These are phyloP conservation scores for Rhagium mordax DNA, from an alignment of 2,888 invertebrate species.

Conservation along the genomic window DNA sequence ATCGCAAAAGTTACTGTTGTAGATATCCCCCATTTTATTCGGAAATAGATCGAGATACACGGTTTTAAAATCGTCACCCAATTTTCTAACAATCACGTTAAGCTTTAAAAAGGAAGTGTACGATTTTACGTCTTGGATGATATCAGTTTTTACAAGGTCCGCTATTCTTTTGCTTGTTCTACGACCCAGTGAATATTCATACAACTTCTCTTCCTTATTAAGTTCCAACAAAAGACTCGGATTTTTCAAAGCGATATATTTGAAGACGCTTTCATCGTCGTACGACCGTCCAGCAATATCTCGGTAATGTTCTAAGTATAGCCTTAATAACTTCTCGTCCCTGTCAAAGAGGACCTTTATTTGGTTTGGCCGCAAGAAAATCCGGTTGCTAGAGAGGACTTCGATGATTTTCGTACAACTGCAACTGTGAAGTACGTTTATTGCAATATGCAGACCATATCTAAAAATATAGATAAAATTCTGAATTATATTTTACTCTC, in stretches of 20 bases:
- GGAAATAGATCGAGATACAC: constrained; percentile 44
- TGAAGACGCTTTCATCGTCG: constrained; percentile 42
- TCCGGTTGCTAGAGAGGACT: constrained; percentile 40
- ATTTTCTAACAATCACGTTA: constrained; percentile 41
- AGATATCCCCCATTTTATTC: constrained; percentile 29
- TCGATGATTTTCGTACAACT: constrained; percentile 48
- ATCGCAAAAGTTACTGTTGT: neutral
- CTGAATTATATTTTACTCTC: too few relatives aligned
- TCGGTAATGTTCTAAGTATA: constrained; percentile 46
- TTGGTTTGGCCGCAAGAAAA: constrained; percentile 48
- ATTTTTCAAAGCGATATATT: constrained; percentile 43
- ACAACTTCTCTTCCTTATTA: constrained; percentile 21
- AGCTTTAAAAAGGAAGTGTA: constrained; percentile 39
- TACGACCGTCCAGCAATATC: constrained; percentile 21
- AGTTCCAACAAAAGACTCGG: constrained; percentile 45
- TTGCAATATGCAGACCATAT: constrained; percentile 53
- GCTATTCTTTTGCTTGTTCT: constrained; percentile 44
- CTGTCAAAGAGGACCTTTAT: constrained; percentile 49
- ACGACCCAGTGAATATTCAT: constrained; percentile 35
- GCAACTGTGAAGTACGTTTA: constrained; percentile 51
- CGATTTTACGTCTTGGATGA: constrained; percentile 37
- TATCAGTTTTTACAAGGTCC: constrained; percentile 38
- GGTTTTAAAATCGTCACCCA: constrained; percentile 37
- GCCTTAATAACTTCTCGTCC: constrained; percentile 41
- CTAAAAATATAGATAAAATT: constrained; percentile 43